Conservation (phyloP, 92 coral and sea anemone genomes). For the Epizoanthus stellaris region DNA sequence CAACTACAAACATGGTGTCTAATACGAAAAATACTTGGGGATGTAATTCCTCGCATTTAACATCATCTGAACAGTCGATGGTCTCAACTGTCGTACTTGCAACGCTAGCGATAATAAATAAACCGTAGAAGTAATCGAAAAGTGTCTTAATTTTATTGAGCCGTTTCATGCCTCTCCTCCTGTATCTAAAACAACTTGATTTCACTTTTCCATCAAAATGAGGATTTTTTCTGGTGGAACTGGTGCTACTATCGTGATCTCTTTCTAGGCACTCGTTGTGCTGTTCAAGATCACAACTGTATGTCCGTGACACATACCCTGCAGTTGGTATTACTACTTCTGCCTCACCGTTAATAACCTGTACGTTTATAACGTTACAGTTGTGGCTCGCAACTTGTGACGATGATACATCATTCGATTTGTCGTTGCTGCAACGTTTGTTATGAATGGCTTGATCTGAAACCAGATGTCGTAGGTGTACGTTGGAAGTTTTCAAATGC, state of each 20-base stretch:
- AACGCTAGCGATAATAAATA: constrained; percentile 81
- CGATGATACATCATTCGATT: not conserved
- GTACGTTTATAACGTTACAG: not conserved
- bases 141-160: not conserved
- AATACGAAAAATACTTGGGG: constrained; percentile 53
- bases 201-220: too few relatives aligned
- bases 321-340: not conserved
- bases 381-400: not conserved
- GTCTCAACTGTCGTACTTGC: constrained; percentile 81
- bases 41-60: constrained; percentile 63
- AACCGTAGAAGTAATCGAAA: constrained; percentile 57
- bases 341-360: not conserved
- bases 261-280: not conserved
- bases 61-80: constrained; percentile 60
- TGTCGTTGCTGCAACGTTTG: not conserved
- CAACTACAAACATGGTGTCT: constrained; percentile 75
- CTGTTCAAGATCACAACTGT: not conserved
- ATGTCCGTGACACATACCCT: not conserved
- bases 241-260: not conserved
- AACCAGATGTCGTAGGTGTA: constrained; percentile 34
- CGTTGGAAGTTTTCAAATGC: constrained; percentile 40
- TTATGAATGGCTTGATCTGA: constrained; percentile 7
- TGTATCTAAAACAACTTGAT: not conserved
- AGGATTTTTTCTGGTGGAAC: too few relatives aligned
- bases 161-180: not conserved